A percentile compares a stretch with the other conserved stretches of the same genome.
These are phyloP conservation scores for Microcebus lehilahytsara DNA, from an alignment of 2,113 vertebrate genomes.

Conservation along the genomic window DNA sequence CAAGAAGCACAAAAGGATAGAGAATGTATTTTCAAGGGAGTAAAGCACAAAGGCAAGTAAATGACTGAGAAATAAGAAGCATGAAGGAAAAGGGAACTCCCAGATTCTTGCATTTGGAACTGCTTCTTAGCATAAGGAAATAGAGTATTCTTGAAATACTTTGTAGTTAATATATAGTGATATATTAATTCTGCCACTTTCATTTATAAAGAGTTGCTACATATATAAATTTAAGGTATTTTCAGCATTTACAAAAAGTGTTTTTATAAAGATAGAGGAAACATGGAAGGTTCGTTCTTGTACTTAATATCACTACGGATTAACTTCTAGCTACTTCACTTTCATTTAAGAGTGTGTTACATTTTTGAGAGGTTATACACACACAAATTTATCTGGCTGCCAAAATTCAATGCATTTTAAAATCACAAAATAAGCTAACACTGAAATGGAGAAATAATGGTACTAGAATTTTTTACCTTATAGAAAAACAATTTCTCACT, in stretches of 20 bases:
- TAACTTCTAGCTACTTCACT: slow-evolving; percentile 45
- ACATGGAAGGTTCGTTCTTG: not conserved
- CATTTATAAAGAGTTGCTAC: slow-evolving; percentile 46
- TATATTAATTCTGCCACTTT: slow-evolving; percentile 35
- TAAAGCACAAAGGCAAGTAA: slow-evolving; percentile 19
- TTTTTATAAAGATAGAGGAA: not conserved
- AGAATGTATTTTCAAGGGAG: slow-evolving; percentile 14
- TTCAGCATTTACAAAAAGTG: slow-evolving; percentile 43
- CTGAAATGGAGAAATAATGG: not conserved
- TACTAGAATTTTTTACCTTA: not conserved
- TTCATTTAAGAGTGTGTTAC: slow-evolving; percentile 39
- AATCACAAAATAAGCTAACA: not conserved
- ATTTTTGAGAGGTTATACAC: not conserved
- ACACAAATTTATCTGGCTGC: not conserved
- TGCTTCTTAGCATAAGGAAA: slow-evolving; percentile 13
- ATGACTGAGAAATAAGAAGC: not conserved
- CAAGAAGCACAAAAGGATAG: not conserved
- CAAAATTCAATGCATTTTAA: not conserved
- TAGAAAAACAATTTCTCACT: not conserved
- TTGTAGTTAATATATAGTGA: not conserved
- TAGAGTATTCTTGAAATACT: not conserved
- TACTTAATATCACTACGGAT: slow-evolving; percentile 53
- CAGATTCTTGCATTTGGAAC: not conserved
- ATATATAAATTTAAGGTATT: slow-evolving; percentile 35
- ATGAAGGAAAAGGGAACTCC: not conserved